Base-by-base conservation (phyloP, 1,140 invertebrate species). In the Adelges cooleyi region DNA sequence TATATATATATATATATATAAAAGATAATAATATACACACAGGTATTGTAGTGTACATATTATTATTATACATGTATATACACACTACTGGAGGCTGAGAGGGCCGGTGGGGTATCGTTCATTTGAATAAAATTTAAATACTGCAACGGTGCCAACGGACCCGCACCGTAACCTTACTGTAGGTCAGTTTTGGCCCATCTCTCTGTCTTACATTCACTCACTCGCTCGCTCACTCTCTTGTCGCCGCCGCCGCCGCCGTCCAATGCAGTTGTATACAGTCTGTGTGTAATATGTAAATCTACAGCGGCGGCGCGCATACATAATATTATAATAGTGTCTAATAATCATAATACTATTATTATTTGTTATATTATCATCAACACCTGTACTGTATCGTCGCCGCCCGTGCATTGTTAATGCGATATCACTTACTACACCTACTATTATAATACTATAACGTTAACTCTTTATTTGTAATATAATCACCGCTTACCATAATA, bases 81-180 rank as follows among this genome's bases (percentile, higher is more conserved):
- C 5, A 51, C 13, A 9, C 27, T 13, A 40, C 15, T 13, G 13
- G 27, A 53, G 18, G 11, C 27, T n/a, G 29, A 18, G 18, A 11
- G 11, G 2, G 38, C n/a, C 17, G 38, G 23, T 18, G 38, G 54
- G 20, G 49, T 27, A 33, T 51, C 22, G 53, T 56, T 56, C 23
- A 59, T 59, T 59, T 59, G 54, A 59, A 59, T 59, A 59, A 59
- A 59, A 59, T 59, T 59, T 59, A 59, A 59, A 59, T 59, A 59
- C n/a, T n/a, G n/a, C 53, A 42, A 8, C 51, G 27, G 25, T 33
- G 50, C 50, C 50, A 11, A 53, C 52, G 53, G 53, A 56, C 53
- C 22, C 52, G n/a, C 17, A 10, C 40, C 11, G 29, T 23, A 42
- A 44, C 53, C 40, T 44, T 59, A 44, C 54, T 23, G 40, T 59